Evolutionary conservation across 2,113 vertebrate species (phyloP).

Genomic region (Tinamus guttatus): DNA sequence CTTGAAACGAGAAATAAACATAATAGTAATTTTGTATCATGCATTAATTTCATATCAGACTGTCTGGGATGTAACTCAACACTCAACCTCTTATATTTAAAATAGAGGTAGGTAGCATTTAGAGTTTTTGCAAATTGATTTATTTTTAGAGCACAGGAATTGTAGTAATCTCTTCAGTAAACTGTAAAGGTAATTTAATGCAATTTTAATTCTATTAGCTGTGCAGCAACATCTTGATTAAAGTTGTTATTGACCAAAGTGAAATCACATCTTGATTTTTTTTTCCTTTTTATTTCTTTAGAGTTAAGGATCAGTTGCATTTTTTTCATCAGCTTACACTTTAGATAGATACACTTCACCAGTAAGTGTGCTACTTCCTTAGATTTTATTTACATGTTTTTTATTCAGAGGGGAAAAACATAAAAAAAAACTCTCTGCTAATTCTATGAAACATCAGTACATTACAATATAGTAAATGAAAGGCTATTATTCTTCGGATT

Average conservation of each 20-base stretch:
- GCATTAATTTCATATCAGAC: neutral
- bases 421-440: neutral
- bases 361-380: neutral
- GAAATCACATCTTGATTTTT: neutral
- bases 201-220: constrained; percentile 43
- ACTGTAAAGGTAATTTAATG: constrained; percentile 14
- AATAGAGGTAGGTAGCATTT: neutral
- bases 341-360: neutral
- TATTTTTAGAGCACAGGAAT: constrained; percentile 7
- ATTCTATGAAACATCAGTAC: neutral
- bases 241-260: constrained; percentile 26
- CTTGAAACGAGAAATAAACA: neutral
- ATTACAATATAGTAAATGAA: constrained; percentile 2
- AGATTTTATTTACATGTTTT: constrained; percentile 1
- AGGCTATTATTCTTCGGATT: constrained; percentile 37
- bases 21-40: neutral
- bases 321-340: neutral
- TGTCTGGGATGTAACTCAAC: neutral
- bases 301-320: neutral
- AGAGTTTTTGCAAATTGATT: neutral
- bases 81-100: neutral
- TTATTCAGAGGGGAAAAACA: neutral
- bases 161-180: constrained; percentile 28
- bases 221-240: constrained; percentile 43
- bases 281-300: neutral